Evolutionary conservation across 2,888 invertebrate genomes (phyloP), one percentile per base, ranked within the genome.

Genomic region (Lycophotia porphyrea): DNA sequence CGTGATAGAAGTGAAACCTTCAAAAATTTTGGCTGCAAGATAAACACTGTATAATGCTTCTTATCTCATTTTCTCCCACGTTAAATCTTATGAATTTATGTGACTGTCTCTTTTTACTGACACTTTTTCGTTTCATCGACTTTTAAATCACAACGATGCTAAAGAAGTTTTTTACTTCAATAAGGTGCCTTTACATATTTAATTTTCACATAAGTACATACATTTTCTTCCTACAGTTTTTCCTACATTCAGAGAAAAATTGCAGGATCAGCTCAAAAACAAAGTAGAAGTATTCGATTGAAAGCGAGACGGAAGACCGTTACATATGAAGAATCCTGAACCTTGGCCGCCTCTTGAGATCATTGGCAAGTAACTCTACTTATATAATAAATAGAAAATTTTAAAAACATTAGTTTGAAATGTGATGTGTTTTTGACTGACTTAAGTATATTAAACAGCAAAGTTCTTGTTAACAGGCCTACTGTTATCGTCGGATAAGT

Each of bases 251-350:
- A 44, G 11, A 44, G 60, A 39, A 71, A 76, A 71, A 76, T 15
- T 39, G 42, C 47, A 34, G 64, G 52, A 58, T 69, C 49, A 69
- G 39, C 49, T 42, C 55, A 66, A 74, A 47, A 75, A 78, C 52
- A 80, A 65, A 71, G 65, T 61, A 72, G 49, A 60, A 84, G 70
- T 74, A 74, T 84, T 78, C 68, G 60, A 84, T 84, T 85, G 76
- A 84, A 76, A 71, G 24, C 36, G 58, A 86, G 74, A 72, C 55
- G 60, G 63, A 84, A 78, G 70, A 78, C 71, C 70, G 67, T 74
- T 63, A 84, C 72, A 81, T 78, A 78, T 84, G 74, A 84, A 78
- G 78, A 84, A 65, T 70, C 69, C 69, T 71, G 60, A 80, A 80
- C 72, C 58, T 27, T 27, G 34, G 70, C 31, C 27, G 52, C 13